Evolutionary conservation across 2,797 vertebrate species (phyloP), one percentile per base, ranked within the genome.

Genomic region (Uromys caudimaculatus): DNA sequence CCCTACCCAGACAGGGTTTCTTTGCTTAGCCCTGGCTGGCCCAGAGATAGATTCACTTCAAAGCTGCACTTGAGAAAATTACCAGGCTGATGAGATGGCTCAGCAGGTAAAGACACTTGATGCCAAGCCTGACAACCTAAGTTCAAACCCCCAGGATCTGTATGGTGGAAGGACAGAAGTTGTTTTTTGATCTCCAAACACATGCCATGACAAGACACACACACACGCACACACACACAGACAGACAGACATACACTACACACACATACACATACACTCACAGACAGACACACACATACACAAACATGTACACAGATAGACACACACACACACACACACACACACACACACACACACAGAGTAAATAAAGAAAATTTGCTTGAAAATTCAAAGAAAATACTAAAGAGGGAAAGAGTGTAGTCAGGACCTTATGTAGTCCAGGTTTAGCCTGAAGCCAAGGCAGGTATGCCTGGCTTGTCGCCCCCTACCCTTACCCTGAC

Each of bases 381-480:
- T 86, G n/a, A 52, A 71, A 54, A 4, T 24, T 23, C 76, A 35
- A 77, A 35, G 83, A 85, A 62, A 41, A 90, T 32, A 11, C 1
- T 10, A 16, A 83, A 67, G 41, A 76, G 38, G 62, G 19, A 21
- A 67, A 87, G 64, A 77, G 16, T 54, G 0, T 35, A 11, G 54
- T 77, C 60, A 76, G 89, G 29, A 58, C 58, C 23, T 84, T 1
- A 0, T 32, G 67, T 89, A 0, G 41, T 79, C 76, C 21, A 88
- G 90, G 58, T 41, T 58, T 87, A 27, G 93, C 52, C 90, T n/a
- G 27, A 96, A n/a, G 89, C 32, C 60, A 76, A 62, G 29, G 62
- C 89, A 91, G 56, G 58, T 27, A 7, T 35, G 29, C 76, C 58
- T 81, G 38, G 21, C 38, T 58, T 62, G 17, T 21, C 32, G 35